Evolutionary conservation across 2,113 vertebrate species (phyloP), one percentile per base, ranked within the genome.

Genomic region (Barbus barbus): DNA sequence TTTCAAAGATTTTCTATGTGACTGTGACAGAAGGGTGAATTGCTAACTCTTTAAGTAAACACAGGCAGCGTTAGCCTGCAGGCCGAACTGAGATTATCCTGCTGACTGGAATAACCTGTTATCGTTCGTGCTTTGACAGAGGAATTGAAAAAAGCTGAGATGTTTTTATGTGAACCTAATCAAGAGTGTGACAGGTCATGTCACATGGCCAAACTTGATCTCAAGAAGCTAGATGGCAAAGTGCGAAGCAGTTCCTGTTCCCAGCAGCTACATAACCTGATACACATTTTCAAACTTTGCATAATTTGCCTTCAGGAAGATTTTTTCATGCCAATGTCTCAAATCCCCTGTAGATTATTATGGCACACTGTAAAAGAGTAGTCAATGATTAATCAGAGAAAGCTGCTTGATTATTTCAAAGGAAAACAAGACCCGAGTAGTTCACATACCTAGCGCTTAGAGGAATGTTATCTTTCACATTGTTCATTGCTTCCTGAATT

Each of bases 401-500:
- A 71, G 81, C 78, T 46, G 80, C 75, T 87, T 82, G 88, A 89
- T 88, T 85, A 90, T 91, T 90, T 87, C 80, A 87, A 87, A 87
- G 81, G 36, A 91, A 93, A 93, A 92, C 90, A 90, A 77, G 87
- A 85, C 87, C 79, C 53, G 48, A 81, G 48, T 85, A 78, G 78
- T 85, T 86, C 85, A 86, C 80, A 83, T 81, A 67, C 81, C 75
- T 72, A 58, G 90, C 86, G 83, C 56, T 48, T 71, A 87, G 86
- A 92, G 89, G 91, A 92, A 90, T 90, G 92, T 92, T 93, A 93
- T 93, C 91, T 83, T 84, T 91, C 89, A 91, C 92, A 94, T 93
- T 94, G 94, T 94, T 93, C 90, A 87, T 87, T 87, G 84, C 88
- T 93, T 94, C 92, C 94, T 93, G 91, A 91, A 86, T 85, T 79